Percentiles rank a stretch among this genome's conserved stretches.
Conservation (phyloP, 2,888 invertebrate species). For the Idaea aversata region DNA sequence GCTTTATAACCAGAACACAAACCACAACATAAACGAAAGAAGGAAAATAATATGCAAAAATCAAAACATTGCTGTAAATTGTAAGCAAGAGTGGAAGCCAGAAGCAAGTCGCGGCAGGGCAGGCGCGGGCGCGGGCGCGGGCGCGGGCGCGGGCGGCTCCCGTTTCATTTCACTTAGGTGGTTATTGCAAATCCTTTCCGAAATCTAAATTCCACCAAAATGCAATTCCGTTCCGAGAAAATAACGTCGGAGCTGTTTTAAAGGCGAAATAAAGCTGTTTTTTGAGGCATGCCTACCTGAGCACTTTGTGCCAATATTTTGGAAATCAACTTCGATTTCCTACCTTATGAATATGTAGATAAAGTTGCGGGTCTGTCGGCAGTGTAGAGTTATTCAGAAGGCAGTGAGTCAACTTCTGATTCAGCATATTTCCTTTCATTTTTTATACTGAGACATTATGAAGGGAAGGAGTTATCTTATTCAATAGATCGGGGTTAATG, state of each 20-base stretch:
- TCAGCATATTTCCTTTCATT: slow-evolving; percentile 2
- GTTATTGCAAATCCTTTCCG: slow-evolving; percentile 7
- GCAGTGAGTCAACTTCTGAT: slow-evolving; percentile 4
- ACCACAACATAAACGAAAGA: background rate
- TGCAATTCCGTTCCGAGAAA: slow-evolving; percentile 16
- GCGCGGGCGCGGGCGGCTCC: background rate
- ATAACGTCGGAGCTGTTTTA: slow-evolving; percentile 13
- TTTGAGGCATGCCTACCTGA: slow-evolving; percentile 12
- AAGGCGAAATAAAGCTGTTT: slow-evolving; percentile 13
- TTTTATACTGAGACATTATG: slow-evolving; percentile 1
- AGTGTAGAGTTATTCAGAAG: slow-evolving; percentile 1
- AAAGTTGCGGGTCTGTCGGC: background rate
- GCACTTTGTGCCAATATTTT: slow-evolving; percentile 8
- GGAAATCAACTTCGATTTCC: background rate
- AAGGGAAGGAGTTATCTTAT: background rate
- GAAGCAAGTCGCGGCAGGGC: background rate
- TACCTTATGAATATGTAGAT: slow-evolving; percentile 1
- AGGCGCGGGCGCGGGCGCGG: background rate
- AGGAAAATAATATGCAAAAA: background rate
- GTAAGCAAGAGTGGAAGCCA: background rate
- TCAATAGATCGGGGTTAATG: background rate
- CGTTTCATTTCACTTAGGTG: slow-evolving; percentile 4
- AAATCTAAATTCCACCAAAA: slow-evolving; percentile 6
- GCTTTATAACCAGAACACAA: background rate
- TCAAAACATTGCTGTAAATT: background rate